Conservation (phyloP, 2,797 vertebrate genomes). For the Columba guinea region DNA sequence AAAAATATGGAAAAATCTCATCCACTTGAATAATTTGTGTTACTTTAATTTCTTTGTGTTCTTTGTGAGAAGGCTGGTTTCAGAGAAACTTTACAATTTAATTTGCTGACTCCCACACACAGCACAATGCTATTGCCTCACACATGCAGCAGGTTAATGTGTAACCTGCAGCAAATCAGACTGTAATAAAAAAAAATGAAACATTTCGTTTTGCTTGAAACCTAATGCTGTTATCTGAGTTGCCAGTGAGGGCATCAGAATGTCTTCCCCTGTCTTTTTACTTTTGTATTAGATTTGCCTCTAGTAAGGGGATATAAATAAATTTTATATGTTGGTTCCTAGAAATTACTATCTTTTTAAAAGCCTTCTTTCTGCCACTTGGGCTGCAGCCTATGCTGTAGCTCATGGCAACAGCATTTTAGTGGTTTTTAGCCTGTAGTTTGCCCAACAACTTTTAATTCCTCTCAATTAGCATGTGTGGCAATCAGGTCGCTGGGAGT, state of each 20-base stretch:
- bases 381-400: background rate
- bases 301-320: background rate
- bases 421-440: background rate
- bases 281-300: conserved; percentile 8
- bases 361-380: background rate
- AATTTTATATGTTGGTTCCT: background rate
- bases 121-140: background rate
- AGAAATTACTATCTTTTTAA: background rate
- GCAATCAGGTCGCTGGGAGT: rapidly evolving
- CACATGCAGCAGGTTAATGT: background rate
- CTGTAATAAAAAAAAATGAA: background rate
- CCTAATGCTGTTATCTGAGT: background rate
- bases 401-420: background rate
- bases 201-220: background rate
- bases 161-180: background rate
- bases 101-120: conserved; percentile 23
- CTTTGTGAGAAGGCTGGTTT: background rate
- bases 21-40: background rate
- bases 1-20: background rate
- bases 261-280: background rate
- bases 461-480: background rate
- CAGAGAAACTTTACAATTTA: conserved; percentile 3
- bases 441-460: background rate
- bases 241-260: background rate
- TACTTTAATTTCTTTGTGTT: conserved; percentile 26